These are phyloP conservation scores for Chionoecetes opilio DNA, from an alignment of 1,140 invertebrate species.

Conservation along the genomic window DNA sequence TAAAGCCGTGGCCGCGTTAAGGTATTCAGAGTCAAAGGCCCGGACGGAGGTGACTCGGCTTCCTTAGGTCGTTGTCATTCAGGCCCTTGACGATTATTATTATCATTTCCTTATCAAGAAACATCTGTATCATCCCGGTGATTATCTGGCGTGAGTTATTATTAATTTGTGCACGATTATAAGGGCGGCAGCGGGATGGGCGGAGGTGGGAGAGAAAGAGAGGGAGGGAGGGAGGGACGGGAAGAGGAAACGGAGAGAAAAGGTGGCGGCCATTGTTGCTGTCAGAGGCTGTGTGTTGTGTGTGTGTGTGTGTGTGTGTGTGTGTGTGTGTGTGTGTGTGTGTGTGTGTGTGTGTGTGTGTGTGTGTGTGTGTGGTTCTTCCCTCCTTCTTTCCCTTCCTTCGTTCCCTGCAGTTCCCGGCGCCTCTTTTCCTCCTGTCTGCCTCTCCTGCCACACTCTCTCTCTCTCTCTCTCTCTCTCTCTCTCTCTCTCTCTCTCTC, in stretches of 20 bases:
- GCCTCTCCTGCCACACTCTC: too few relatives aligned
- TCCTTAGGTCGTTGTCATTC: slow-evolving; percentile 66
- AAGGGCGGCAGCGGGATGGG: not conserved
- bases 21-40: slow-evolving; percentile 41
- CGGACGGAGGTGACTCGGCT: slow-evolving; percentile 59
- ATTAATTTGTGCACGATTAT: slow-evolving; percentile 59
- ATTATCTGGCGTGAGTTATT: slow-evolving; percentile 67
- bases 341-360: slow-evolving; percentile 50
- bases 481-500: slow-evolving; percentile 47
- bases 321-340: slow-evolving; percentile 53
- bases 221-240: not conserved
- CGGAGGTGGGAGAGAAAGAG: slow-evolving; percentile 7
- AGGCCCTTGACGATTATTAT: slow-evolving; percentile 59
- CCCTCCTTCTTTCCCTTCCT: not conserved
- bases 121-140: slow-evolving; percentile 64
- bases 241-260: slow-evolving; percentile 1
- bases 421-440: too few relatives aligned
- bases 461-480: slow-evolving; percentile 56
- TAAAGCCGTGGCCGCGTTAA: not conserved
- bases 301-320: slow-evolving; percentile 52
- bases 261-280: slow-evolving; percentile 4
- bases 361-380: not conserved
- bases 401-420: slow-evolving; percentile 33
- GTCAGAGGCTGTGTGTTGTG: slow-evolving; percentile 13
- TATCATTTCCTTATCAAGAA: slow-evolving; percentile 72